Conservation (phyloP, 2,797 vertebrate genomes). For the Champsocephalus gunnari region DNA sequence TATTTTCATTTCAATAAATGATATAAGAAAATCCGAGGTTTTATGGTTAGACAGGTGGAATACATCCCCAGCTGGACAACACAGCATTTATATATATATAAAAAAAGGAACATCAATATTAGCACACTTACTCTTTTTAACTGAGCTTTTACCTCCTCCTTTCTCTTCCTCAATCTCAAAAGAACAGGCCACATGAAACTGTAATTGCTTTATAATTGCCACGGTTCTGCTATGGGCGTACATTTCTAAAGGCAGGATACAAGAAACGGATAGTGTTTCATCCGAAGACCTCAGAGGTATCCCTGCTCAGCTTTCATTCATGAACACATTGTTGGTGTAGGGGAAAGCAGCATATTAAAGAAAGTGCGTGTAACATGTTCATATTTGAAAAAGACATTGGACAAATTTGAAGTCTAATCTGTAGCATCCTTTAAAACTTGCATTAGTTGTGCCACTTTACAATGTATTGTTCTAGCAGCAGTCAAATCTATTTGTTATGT, state of each 20-base stretch:
- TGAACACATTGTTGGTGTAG: conserved; percentile 48
- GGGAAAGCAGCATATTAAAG: conserved; percentile 37
- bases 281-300: conserved; percentile 62
- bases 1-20: conserved; percentile 32
- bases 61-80: conserved; percentile 32
- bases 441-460: background rate
- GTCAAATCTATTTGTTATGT: background rate
- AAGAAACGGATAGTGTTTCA: conserved; percentile 76
- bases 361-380: conserved; percentile 16
- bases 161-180: conserved; percentile 51
- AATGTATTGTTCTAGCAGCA: background rate
- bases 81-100: background rate
- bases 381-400: conserved; percentile 7
- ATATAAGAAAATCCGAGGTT: conserved; percentile 28
- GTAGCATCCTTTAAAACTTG: background rate
- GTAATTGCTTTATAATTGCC: conserved; percentile 82
- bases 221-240: conserved; percentile 62
- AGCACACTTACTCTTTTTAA: conserved; percentile 48
- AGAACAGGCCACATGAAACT: conserved; percentile 71
- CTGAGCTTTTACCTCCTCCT: conserved; percentile 47
- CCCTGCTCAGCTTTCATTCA: conserved; percentile 56
- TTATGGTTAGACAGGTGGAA: conserved; percentile 33
- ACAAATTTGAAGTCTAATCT: background rate
- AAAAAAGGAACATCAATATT: conserved; percentile 47
- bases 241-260: conserved; percentile 69